Evolutionary conservation across 2,797 vertebrate species (phyloP).

Genomic region (Peromyscus attwateri): DNA sequence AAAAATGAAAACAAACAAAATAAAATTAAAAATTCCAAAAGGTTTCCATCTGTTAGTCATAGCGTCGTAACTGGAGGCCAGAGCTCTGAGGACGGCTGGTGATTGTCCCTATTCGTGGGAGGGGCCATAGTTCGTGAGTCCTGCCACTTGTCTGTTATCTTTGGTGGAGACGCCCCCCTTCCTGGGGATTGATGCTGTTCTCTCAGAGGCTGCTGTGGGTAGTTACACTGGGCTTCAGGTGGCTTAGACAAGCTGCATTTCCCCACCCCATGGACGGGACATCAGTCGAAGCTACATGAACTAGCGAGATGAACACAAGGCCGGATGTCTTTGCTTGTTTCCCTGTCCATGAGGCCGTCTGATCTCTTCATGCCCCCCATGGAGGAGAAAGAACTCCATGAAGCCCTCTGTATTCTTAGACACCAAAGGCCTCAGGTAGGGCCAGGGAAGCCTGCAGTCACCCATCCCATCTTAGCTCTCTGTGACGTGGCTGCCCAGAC

Average conservation of each 20-base stretch:
- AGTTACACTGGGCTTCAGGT: not conserved
- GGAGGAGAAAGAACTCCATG: not conserved
- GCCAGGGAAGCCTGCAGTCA: not conserved
- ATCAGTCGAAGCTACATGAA: not conserved
- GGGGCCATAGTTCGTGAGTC: fast-evolving
- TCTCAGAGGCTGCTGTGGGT: not conserved
- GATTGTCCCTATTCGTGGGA: fast-evolving
- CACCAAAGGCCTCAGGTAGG: not conserved
- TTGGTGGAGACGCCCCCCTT: not conserved
- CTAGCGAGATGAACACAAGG: not conserved
- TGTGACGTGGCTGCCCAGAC: not conserved
- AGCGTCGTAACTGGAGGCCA: not conserved
- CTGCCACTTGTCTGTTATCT: not conserved
- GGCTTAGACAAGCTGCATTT: not conserved
- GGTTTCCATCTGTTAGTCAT: not conserved
- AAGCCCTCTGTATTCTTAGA: not conserved
- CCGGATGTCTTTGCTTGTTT: not conserved
- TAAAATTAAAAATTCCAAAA: not conserved
- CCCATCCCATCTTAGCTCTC: not conserved
- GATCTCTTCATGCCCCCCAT: not conserved
- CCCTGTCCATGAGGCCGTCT: not conserved
- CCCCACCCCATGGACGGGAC: not conserved
- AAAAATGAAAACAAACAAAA: not conserved
- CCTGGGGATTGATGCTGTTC: not conserved
- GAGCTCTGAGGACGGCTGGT: not conserved